phyloP scores from a whole-genome alignment of 2,888 invertebrate genomes.

The Aromia moschata region DNA sequence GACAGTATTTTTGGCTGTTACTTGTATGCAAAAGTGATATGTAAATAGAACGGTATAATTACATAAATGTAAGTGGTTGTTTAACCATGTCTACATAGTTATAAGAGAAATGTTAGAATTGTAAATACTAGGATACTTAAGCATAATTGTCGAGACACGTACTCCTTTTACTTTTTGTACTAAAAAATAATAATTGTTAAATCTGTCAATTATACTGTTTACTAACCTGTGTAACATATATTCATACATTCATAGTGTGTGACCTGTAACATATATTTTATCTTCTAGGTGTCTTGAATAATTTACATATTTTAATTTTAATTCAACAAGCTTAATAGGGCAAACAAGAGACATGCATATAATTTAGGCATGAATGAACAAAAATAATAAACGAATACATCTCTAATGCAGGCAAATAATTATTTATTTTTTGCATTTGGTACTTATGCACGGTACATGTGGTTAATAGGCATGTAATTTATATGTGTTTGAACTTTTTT shows the following conservation, averaged over 20 bases:
- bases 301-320: neutral
- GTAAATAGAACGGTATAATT: constrained; percentile 26
- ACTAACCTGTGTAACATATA: too few relatives aligned
- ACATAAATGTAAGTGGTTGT: neutral
- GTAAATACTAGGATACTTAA: constrained; percentile 14
- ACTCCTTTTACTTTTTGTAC: constrained; percentile 16
- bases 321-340: neutral
- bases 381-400: neutral
- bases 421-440: neutral
- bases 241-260: neutral
- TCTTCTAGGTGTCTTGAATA: constrained; percentile 17
- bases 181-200: constrained; percentile 18
- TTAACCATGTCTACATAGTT: neutral
- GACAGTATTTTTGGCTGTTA: constrained; percentile 22
- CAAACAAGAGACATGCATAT: neutral
- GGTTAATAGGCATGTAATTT: too few relatives aligned
- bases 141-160: neutral
- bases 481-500: too few relatives aligned
- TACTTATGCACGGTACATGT: too few relatives aligned
- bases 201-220: constrained; percentile 21
- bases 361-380: neutral
- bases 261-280: constrained; percentile 1
- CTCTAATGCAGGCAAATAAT: neutral
- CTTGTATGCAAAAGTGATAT: constrained; percentile 30
- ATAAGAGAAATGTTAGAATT: neutral